phyloP scores from a whole-genome alignment of 2,797 vertebrate genomes.

The Eutrigla gurnardus region DNA sequence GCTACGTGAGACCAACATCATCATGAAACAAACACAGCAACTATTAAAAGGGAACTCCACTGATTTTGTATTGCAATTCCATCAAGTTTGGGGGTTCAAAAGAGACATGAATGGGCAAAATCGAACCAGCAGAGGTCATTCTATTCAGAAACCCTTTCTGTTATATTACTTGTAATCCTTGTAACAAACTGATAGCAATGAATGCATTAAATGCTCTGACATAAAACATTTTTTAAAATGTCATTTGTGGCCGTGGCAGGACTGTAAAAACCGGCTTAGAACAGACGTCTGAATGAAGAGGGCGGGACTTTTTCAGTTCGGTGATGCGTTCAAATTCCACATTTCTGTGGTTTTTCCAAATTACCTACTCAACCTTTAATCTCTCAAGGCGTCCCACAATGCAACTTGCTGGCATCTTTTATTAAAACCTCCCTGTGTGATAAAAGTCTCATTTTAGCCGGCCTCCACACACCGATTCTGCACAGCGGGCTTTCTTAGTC shows the following conservation, averaged over 20 bases:
- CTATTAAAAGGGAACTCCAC: neutral
- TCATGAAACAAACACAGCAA: neutral
- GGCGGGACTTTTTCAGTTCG: too few relatives aligned
- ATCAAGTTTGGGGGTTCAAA: neutral
- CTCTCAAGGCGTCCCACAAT: slow-evolving; percentile 1
- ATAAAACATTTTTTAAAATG: too few relatives aligned
- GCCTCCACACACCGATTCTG: neutral
- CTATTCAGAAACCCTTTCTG: neutral
- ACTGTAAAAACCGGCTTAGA: too few relatives aligned
- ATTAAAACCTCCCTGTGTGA: neutral
- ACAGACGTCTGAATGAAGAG: too few relatives aligned
- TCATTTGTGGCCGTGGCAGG: too few relatives aligned
- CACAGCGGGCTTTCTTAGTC: neutral
- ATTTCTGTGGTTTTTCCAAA: too few relatives aligned
- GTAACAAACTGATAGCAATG: too few relatives aligned
- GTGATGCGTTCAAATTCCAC: too few relatives aligned
- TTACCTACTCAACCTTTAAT: too few relatives aligned
- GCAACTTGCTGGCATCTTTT: neutral
- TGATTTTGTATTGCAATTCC: neutral
- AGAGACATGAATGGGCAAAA: neutral
- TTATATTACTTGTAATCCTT: too few relatives aligned
- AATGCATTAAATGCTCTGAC: too few relatives aligned
- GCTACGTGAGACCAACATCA: neutral
- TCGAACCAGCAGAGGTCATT: neutral
- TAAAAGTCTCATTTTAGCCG: neutral